Evolutionary conservation across 2,113 vertebrate species (phyloP).

Genomic region (Oryzias melastigma): DNA sequence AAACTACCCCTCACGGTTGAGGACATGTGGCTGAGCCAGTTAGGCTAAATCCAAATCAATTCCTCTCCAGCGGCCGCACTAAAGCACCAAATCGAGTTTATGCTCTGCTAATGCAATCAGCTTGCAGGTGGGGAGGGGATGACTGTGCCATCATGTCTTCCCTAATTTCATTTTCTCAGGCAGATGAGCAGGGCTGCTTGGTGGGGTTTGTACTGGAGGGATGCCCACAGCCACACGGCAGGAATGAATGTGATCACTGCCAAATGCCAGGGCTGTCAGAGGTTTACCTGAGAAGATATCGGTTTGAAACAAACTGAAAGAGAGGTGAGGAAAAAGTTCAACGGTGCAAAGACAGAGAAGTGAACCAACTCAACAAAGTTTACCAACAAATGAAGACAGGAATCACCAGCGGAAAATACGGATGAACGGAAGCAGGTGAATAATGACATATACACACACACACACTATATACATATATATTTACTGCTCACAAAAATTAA

Average conservation of each 20-base stretch:
- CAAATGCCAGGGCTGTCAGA: conserved; percentile 65
- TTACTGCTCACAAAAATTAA: too few species aligned
- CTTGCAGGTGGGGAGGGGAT: conserved; percentile 66
- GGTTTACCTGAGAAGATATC: conserved; percentile 43
- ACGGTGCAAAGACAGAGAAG: conserved; percentile 1
- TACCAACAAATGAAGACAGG: too few species aligned
- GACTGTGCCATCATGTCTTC: conserved; percentile 75
- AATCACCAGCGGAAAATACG: too few species aligned
- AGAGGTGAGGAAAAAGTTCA: conserved; percentile 12
- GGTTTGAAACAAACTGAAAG: conserved; percentile 23
- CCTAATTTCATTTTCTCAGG: conserved; percentile 71
- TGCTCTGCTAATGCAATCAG: conserved; percentile 69
- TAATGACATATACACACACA: too few species aligned
- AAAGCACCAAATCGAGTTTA: conserved; percentile 69
- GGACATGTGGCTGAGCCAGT: conserved; percentile 62
- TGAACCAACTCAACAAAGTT: neutral
- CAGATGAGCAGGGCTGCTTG: conserved; percentile 45
- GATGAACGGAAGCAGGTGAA: too few species aligned
- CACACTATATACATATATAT: too few species aligned
- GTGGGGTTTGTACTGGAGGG: conserved; percentile 58
- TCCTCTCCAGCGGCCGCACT: conserved; percentile 60
- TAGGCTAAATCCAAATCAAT: conserved; percentile 72
- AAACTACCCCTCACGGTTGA: conserved; percentile 46
- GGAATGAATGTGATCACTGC: conserved; percentile 37
- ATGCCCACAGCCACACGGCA: conserved; percentile 65